Evolutionary conservation across 2,113 vertebrate genomes (phyloP), one percentile per base, ranked within the genome.

Genomic region (Hyla sarda): DNA sequence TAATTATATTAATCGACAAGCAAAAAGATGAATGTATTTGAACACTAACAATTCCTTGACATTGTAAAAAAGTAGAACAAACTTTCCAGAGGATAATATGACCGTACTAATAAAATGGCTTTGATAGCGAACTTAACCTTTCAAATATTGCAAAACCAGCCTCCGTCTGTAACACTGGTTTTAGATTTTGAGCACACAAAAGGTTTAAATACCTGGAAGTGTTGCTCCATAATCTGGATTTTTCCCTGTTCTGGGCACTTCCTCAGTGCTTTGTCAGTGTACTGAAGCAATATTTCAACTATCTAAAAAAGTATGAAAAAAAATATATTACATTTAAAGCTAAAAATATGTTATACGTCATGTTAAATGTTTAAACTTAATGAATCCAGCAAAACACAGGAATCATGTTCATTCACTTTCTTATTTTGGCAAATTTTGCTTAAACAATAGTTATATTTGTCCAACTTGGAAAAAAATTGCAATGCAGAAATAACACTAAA

Each of bases 171-270:
- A 14, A 69, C 8, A 37, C 14, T 1, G 5, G 1, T 30, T 17
- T 32, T 9, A 32, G 28, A 30, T 3, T 41, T 8, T 41, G 3
- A 5, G 41, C 41, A 41, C 41, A 8, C 28, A 60, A 25, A 0
- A 30, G 25, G 19, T 23, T 48, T 47, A 0, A 47, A 14, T 93
- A 98, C 98, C 92, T 98, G 96, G 86, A 99, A 99, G 90, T 98
- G 97, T 19, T 99, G 97, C 89, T 98, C 98, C 97, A 98, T 96
- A 54, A 98, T 93, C 87, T 98, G 98, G 90, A 98, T 96, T 90
- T 97, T 99, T 0, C 98, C 98, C 87, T 99, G 97, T 54, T 99
- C 98, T 10, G 98, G 97, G 90, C 97, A 98, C 86, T 97, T 99
- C 91, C 96, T 99, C 90, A 99, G 74, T 82, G 96, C 91, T 45